Base-by-base conservation (phyloP, 2,888 invertebrate species). In the Alviniconcha strummeri region DNA sequence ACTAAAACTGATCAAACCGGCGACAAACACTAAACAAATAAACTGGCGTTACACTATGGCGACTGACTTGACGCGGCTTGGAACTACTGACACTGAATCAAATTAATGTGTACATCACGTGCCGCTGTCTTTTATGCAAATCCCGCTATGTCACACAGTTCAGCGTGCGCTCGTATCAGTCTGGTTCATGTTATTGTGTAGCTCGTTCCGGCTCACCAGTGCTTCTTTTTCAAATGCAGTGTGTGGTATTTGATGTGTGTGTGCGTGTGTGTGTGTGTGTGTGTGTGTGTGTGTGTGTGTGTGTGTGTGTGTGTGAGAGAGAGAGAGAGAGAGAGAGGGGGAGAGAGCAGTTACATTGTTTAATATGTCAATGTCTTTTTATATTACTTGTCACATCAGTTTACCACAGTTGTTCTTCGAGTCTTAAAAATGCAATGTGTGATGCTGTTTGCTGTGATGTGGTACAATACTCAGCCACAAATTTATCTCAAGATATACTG, bases 231-330 rank as follows among this genome's bases (percentile, higher is more conserved):
- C 67, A 13, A 5, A 67, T 17, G n/a, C n/a, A 13, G 13, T 17
- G 13, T 6, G n/a, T 19, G 19, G 19, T 9, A 71, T 71, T 15
- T 71, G 71, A 71, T 19, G n/a, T 71, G 5, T 7, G 67, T 67
- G 9, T 77, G 77, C 56, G 77, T 56, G 77, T 77, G 55, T 77
- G 77, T 77, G 77, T 77, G 56, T 56, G 77, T 77, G 56, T 57
- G 77, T 69, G 69, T 69, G 69, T 69, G 69, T 19, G n/a, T 71
- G 5, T 7, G 67, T 67, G 9, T 77, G 77, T 77, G 77, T 56
- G 77, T 77, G 55, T 77, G 77, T 77, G 77, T 77, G 56, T 56
- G 77, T 77, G 56, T 57, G 77, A 36, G 36, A 36, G 36, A 36
- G 36, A 69, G 69, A 15, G 69, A 69, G 69, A 11, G 15, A 69